These are phyloP conservation scores for Montipora foliosa DNA, from an alignment of 64 coral and sea anemone genomes.

Conservation along the genomic window DNA sequence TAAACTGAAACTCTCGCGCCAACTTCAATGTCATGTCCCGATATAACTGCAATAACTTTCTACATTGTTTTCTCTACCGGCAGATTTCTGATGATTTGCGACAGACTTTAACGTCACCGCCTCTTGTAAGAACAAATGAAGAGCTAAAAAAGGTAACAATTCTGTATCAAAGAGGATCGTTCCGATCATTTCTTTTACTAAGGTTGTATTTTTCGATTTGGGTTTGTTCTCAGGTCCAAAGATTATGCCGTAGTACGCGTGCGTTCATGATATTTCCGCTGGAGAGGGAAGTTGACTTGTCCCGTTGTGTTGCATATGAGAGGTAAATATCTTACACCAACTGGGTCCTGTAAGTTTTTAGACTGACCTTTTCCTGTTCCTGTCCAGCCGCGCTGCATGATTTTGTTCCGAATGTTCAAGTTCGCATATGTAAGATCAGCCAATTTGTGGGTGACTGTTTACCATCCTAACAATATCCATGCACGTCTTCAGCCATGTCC, in stretches of 20 bases:
- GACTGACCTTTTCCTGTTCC: too few species aligned
- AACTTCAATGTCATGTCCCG: too few species aligned
- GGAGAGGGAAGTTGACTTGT: constrained; percentile 79
- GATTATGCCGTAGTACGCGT: constrained; percentile 82
- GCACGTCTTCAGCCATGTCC: too few species aligned
- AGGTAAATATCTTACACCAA: constrained; percentile 27
- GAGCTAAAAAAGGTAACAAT: constrained; percentile 75
- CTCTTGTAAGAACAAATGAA: constrained; percentile 62
- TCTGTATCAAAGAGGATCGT: background rate
- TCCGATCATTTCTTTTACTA: background rate
- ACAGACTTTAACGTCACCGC: constrained; percentile 74
- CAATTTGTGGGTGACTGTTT: too few species aligned
- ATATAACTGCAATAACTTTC: too few species aligned
- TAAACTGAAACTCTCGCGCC: background rate
- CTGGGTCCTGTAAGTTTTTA: background rate
- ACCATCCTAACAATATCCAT: too few species aligned
- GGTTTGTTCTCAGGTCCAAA: constrained; percentile 58
- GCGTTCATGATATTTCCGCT: constrained; percentile 89
- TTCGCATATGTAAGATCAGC: too few species aligned
- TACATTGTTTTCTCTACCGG: background rate
- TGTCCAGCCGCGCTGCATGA: background rate
- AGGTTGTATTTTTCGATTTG: background rate
- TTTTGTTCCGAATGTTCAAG: too few species aligned
- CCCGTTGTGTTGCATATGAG: constrained; percentile 86
- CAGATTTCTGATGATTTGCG: constrained; percentile 82